Percentiles rank a stretch among this genome's conserved stretches.
Conservation (phyloP, 2,888 invertebrate species). For the Leucophora obtusa region DNA sequence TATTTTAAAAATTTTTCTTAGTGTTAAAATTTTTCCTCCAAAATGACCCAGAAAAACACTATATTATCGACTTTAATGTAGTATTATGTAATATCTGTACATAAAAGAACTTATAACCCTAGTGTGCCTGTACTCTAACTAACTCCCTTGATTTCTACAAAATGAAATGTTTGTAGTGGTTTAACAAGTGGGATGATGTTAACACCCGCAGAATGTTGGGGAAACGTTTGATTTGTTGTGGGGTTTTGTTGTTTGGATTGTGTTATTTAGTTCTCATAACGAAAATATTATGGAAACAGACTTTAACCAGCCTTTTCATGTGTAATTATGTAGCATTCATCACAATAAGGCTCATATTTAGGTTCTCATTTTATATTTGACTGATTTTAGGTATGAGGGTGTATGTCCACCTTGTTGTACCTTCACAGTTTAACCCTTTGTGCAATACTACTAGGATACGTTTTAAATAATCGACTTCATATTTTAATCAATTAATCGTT, state of each 20-base stretch:
- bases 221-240: constrained; percentile 24
- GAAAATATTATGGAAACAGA: constrained; percentile 44
- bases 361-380: constrained; percentile 26
- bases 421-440: not conserved
- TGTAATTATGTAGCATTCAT: constrained; percentile 54
- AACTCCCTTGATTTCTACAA: constrained; percentile 29
- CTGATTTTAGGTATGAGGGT: not conserved
- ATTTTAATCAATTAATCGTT: no score
- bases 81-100: no score
- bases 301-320: constrained; percentile 37
- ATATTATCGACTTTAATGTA: no score
- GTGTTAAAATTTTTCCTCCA: no score
- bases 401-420: not conserved
- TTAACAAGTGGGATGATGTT: not conserved
- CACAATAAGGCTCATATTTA: constrained; percentile 19
- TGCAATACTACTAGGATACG: no score
- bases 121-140: not conserved
- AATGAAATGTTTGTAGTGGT: constrained; percentile 13
- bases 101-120: no score
- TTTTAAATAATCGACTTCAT: no score
- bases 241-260: not conserved
- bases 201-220: not conserved
- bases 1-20: no score
- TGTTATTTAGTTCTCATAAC: constrained; percentile 19
- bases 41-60: no score